Base-by-base conservation (phyloP, 2,113 vertebrate genomes). In the Heloderma charlesbogerti region DNA sequence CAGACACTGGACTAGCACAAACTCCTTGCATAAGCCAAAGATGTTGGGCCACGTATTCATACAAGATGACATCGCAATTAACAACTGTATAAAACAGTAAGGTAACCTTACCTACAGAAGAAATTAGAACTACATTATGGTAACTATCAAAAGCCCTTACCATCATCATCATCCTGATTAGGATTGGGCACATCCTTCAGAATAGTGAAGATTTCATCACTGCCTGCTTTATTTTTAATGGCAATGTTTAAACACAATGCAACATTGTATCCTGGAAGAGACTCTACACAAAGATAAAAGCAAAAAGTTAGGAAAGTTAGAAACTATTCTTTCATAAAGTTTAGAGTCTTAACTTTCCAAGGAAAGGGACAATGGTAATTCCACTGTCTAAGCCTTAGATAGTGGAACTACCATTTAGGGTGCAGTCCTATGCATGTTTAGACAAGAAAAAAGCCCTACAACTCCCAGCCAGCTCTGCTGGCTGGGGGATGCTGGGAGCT, bases 141-240 rank as follows among this genome's bases (percentile, higher is more conserved):
- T 3, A 91, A 92, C 40, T 2, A 87, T 15, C 27, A 60, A 81
- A 16, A 60, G 88, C 51, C 84, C 96, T 95, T 94, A 99, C 99
- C 99, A 10, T 99, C 98, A 22, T 99, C 99, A 0, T 99, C 98
- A 45, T 99, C 99, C 94, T 99, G 99, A 96, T 99, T 99, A 86
- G 99, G 99, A 96, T 99, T 99, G 87, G 98, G 99, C 75, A 99
- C 97, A 13, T 99, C 99, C 97, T 99, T 99, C 89, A 99, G 97
- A 96, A 98, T 97, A 87, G 97, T 95, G 91, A 99, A 97, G 96
- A 99, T 99, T 96, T 99, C 99, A 54, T 99, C 98, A 71, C 98
- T 99, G 92, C 98, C 97, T 20, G 98, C 98, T 92, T 99, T 98
- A 96, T 98, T 99, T 98, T 99, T 99, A 96, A 99, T 99, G 89